These are phyloP conservation scores for Athetis lepigone DNA, from an alignment of 2,888 invertebrate genomes.

Conservation along the genomic window DNA sequence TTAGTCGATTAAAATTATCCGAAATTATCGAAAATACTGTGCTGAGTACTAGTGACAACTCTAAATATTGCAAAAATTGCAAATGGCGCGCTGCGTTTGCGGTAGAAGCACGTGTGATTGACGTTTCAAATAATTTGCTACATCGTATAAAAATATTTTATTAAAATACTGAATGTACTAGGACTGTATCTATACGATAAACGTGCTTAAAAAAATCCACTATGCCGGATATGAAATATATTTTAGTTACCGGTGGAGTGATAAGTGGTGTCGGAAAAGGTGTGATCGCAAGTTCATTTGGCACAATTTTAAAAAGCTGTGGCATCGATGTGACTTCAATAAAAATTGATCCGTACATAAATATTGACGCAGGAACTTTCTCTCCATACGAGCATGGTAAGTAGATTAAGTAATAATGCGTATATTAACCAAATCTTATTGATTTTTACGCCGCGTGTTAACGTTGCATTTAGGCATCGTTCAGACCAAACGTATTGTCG, in stretches of 20 bases:
- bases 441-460: slow-evolving; percentile 56
- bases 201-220: slow-evolving; percentile 28
- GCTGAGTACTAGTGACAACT: slow-evolving; percentile 1
- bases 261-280: slow-evolving; percentile 99
- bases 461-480: slow-evolving; percentile 31
- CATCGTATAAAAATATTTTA: slow-evolving; percentile 23
- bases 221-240: slow-evolving; percentile 96
- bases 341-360: slow-evolving; percentile 99
- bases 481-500: too few species aligned
- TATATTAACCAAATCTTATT: slow-evolving; percentile 34
- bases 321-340: slow-evolving; percentile 99
- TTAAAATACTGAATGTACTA: slow-evolving; percentile 47
- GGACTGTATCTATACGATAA: slow-evolving; percentile 1
- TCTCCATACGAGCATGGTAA: slow-evolving; percentile 99
- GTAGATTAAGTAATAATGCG: slow-evolving; percentile 57
- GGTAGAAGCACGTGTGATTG: slow-evolving; percentile 69
- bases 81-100: slow-evolving; percentile 70
- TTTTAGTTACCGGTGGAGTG: slow-evolving; percentile 99
- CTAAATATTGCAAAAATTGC: slow-evolving; percentile 52
- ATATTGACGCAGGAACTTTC: slow-evolving; percentile 99
- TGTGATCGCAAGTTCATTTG: slow-evolving; percentile 98
- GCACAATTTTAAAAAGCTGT: slow-evolving; percentile 98
- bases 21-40: too few species aligned
- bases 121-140: slow-evolving; percentile 61
- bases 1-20: too few species aligned